Percentiles rank a stretch among this genome's conserved stretches.
Evolutionary conservation across 2,888 invertebrate species (phyloP).

Genomic region (Punctoribates punctum): DNA sequence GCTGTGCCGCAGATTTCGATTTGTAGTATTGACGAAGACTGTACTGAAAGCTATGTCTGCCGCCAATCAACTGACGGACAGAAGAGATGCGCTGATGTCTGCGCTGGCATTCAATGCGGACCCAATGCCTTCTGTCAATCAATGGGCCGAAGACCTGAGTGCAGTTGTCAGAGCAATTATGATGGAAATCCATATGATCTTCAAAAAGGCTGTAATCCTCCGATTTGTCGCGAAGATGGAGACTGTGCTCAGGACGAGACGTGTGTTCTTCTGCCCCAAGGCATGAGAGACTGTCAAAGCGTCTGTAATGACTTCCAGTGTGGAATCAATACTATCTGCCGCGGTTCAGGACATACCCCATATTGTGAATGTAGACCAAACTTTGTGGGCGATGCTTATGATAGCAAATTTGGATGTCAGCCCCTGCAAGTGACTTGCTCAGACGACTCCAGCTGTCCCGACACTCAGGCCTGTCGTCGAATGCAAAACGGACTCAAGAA

Average conservation of each 20-base stretch:
- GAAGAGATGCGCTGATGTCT: slow-evolving; percentile 48
- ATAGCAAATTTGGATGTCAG: slow-evolving; percentile 44
- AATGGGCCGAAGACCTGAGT: slow-evolving; percentile 74
- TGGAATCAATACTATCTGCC: slow-evolving; percentile 75
- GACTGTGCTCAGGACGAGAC: slow-evolving; percentile 47
- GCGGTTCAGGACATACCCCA: slow-evolving; percentile 65
- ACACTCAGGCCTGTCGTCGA: slow-evolving; percentile 68
- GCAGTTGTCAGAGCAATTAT: slow-evolving; percentile 77
- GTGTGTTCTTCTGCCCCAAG: slow-evolving; percentile 51
- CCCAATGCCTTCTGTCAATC: slow-evolving; percentile 56
- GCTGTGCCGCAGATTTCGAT: slow-evolving; percentile 33
- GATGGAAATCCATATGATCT: slow-evolving; percentile 75
- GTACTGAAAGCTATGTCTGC: slow-evolving; percentile 45
- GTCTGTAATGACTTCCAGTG: slow-evolving; percentile 77
- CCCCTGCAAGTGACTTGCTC: slow-evolving; percentile 41
- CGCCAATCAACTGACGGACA: slow-evolving; percentile 42
- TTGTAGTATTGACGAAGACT: slow-evolving; percentile 46
- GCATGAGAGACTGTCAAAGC: slow-evolving; percentile 67
- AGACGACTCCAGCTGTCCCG: slow-evolving; percentile 70
- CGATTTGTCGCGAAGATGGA: slow-evolving; percentile 44
- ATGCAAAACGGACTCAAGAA: slow-evolving; percentile 47
- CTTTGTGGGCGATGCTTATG: slow-evolving; percentile 62
- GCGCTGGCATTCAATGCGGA: slow-evolving; percentile 50
- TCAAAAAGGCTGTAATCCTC: slow-evolving; percentile 65
- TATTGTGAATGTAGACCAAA: slow-evolving; percentile 75